phyloP scores from a whole-genome alignment of 2,888 invertebrate genomes.

The Punctoribates punctum region DNA sequence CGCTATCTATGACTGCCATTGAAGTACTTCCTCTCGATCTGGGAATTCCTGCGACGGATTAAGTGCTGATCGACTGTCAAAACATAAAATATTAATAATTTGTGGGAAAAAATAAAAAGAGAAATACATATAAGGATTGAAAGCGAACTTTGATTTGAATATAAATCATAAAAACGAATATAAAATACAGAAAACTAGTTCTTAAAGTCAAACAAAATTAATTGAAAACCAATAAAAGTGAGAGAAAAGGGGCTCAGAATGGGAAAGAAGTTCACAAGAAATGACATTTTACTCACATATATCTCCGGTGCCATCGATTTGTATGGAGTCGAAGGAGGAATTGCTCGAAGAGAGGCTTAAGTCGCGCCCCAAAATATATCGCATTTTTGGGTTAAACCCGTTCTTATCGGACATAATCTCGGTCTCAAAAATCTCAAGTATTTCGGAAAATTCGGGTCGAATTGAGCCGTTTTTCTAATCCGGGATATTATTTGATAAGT shows the following conservation, averaged over 20 bases:
- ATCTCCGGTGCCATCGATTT: slow-evolving; percentile 12
- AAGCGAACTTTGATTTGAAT: too few relatives aligned
- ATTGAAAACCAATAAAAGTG: not conserved
- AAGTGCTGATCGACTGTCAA: slow-evolving; percentile 40
- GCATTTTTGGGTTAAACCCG: slow-evolving; percentile 8
- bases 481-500: too few relatives aligned
- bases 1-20: slow-evolving; percentile 24
- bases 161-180: too few relatives aligned
- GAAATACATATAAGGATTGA: too few relatives aligned
- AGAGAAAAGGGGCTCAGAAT: not conserved
- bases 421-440: slow-evolving; percentile 26
- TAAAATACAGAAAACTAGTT: slow-evolving; percentile 8
- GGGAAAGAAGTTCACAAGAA: not conserved
- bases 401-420: slow-evolving; percentile 35
- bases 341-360: not conserved
- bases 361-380: not conserved
- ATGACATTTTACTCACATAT: not conserved
- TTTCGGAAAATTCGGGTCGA: slow-evolving; percentile 36
- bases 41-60: slow-evolving; percentile 36
- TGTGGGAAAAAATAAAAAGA: not conserved
- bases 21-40: slow-evolving; percentile 17
- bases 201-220: slow-evolving; percentile 16
- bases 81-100: not conserved
- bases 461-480: slow-evolving; percentile 23
- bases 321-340: not conserved